A percentile compares a stretch with the other conserved stretches of the same genome.
These are phyloP conservation scores for Dermatemys mawii DNA, from an alignment of 2,113 vertebrate species.

Conservation along the genomic window DNA sequence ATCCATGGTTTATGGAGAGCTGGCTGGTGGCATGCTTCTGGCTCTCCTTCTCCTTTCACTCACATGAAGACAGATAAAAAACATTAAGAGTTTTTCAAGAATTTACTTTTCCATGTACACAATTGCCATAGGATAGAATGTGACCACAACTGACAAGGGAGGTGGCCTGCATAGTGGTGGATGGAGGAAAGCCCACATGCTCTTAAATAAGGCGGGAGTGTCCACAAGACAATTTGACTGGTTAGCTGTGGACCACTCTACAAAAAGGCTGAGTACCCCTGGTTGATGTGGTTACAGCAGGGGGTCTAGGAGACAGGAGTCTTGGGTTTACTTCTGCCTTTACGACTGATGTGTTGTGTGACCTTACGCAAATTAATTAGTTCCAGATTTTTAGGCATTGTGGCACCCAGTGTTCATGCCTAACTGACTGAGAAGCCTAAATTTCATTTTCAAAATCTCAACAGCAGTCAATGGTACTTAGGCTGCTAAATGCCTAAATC, in stretches of 20 bases:
- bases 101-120: background rate
- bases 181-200: background rate
- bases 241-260: background rate
- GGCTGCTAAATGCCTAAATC: background rate
- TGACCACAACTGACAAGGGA: background rate
- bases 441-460: background rate
- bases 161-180: background rate
- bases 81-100: no score
- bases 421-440: background rate
- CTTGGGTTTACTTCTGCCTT: background rate
- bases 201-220: background rate
- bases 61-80: background rate
- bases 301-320: background rate
- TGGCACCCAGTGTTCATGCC: background rate
- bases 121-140: background rate
- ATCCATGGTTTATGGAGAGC: background rate
- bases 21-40: background rate
- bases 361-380: background rate
- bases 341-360: background rate
- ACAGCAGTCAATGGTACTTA: background rate
- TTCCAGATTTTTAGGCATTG: background rate
- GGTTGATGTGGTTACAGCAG: background rate
- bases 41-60: background rate
- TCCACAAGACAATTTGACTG: background rate
- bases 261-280: background rate